These are phyloP conservation scores for Dipodomys stephensi DNA, from an alignment of 2,113 vertebrate species.

Conservation along the genomic window DNA sequence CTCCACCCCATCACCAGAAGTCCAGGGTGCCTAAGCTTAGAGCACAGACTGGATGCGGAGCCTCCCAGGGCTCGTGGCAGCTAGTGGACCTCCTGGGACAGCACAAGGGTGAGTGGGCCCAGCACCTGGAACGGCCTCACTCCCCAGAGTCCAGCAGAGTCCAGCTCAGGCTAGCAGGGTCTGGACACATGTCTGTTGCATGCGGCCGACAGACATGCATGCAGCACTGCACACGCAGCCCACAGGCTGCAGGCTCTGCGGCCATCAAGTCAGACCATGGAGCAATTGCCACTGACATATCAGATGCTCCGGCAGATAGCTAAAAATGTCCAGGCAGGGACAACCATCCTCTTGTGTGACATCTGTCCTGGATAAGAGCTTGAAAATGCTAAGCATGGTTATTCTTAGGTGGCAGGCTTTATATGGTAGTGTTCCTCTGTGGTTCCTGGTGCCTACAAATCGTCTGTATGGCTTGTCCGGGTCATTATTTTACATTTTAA, in stretches of 20 bases:
- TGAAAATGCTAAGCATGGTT: background rate
- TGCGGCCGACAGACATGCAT: too few relatives aligned
- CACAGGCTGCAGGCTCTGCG: background rate
- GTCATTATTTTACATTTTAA: background rate
- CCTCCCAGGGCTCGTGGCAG: too few relatives aligned
- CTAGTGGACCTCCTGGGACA: too few relatives aligned
- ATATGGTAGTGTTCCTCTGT: accelerated
- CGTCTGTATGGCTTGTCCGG: accelerated
- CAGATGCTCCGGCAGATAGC: background rate
- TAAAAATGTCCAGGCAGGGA: background rate
- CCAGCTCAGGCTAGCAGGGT: too few relatives aligned
- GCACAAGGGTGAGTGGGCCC: background rate
- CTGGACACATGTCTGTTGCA: too few relatives aligned
- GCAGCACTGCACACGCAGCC: too few relatives aligned
- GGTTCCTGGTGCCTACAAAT: background rate
- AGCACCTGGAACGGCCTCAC: background rate
- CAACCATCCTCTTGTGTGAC: accelerated
- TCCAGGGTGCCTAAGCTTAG: too few relatives aligned
- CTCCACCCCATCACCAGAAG: too few relatives aligned
- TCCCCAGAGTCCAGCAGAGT: background rate
- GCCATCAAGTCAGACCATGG: background rate
- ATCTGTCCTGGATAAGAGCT: background rate
- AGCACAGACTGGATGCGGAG: too few relatives aligned
- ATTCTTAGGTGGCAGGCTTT: too few relatives aligned
- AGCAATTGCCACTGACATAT: accelerated